These are phyloP conservation scores for Lepidurus apus DNA, from an alignment of 1,140 invertebrate species.

Conservation along the genomic window DNA sequence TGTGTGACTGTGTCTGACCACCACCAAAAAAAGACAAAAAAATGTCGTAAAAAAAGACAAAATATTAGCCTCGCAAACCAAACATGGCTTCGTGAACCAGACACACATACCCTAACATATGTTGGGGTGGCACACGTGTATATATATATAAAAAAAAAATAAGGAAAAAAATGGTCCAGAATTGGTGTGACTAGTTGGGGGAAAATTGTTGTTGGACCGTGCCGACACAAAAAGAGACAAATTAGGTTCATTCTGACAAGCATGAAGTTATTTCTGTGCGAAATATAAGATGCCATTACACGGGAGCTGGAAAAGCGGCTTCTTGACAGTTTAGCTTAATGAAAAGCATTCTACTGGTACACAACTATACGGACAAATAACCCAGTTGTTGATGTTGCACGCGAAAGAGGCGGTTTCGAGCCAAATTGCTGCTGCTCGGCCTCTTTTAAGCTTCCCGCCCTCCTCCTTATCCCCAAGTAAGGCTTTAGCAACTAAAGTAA, in stretches of 20 bases:
- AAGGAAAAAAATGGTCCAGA: no score
- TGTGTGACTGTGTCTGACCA: neutral
- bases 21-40: neutral
- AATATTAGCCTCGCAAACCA: neutral
- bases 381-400: neutral
- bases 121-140: neutral
- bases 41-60: neutral
- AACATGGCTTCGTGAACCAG: neutral
- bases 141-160: neutral
- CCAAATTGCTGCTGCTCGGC: slow-evolving; percentile 1
- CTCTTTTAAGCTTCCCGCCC: neutral
- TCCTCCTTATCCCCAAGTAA: neutral
- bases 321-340: slow-evolving; percentile 4
- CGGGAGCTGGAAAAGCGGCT: neutral
- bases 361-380: neutral
- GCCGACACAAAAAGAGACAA: neutral
- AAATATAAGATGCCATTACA: neutral
- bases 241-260: slow-evolving; percentile 17
- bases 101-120: neutral
- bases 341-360: neutral
- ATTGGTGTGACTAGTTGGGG: no score
- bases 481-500: slow-evolving; percentile 11
- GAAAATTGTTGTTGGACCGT: neutral
- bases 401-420: neutral
- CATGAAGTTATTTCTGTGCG: neutral